These are phyloP conservation scores for Pterocles orientalis DNA, from an alignment of 2,113 vertebrate species.

Conservation along the genomic window DNA sequence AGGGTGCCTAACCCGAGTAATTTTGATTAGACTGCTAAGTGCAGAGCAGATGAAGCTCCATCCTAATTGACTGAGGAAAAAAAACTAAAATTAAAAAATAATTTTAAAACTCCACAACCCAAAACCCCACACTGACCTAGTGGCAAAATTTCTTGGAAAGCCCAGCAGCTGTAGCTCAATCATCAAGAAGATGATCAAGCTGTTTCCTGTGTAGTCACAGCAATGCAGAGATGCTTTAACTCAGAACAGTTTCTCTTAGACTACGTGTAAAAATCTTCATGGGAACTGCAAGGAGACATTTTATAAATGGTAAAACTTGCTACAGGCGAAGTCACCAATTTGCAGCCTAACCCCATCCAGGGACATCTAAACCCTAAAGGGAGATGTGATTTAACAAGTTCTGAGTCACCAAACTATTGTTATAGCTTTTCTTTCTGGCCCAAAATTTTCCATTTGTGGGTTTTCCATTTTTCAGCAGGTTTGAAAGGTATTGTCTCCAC, in stretches of 20 bases:
- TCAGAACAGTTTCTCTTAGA: neutral
- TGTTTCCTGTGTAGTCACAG: neutral
- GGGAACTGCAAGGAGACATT: neutral
- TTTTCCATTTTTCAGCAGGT: constrained; percentile 27
- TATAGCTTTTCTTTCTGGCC: neutral
- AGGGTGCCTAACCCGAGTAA: neutral
- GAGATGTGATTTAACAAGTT: neutral
- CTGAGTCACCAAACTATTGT: constrained; percentile 37
- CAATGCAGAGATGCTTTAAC: neutral
- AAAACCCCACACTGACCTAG: neutral
- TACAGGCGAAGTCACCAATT: neutral
- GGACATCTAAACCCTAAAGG: neutral
- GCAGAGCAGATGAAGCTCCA: neutral
- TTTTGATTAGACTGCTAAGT: neutral
- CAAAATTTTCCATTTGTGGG: neutral
- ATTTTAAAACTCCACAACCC: neutral
- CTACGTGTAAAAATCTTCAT: neutral
- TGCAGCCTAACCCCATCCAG: neutral
- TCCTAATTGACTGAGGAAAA: neutral
- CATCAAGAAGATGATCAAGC: neutral
- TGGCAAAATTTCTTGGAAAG: neutral
- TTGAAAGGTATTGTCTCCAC: constrained; percentile 36
- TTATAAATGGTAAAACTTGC: neutral
- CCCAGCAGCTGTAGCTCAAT: neutral
- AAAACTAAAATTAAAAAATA: neutral